These are phyloP conservation scores for Belgica antarctica DNA, from an alignment of 2,888 invertebrate species.

Conservation along the genomic window DNA sequence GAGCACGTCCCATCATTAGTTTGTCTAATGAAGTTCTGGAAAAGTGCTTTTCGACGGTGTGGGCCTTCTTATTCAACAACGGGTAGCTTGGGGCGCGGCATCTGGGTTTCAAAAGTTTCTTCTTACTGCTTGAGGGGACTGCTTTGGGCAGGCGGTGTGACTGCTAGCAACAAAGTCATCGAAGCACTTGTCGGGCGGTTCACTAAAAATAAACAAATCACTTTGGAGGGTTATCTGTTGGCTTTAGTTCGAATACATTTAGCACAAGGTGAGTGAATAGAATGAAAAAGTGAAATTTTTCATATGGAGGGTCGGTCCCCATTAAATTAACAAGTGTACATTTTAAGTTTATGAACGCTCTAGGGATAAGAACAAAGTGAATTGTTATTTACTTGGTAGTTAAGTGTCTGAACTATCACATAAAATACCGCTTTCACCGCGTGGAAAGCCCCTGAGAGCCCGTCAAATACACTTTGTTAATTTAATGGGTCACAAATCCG, in stretches of 20 bases:
- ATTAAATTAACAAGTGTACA: too few species aligned
- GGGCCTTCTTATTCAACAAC: slow-evolving; percentile 45
- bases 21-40: slow-evolving; percentile 66
- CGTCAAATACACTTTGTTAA: too few species aligned
- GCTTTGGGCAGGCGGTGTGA: slow-evolving; percentile 68
- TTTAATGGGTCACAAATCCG: too few species aligned
- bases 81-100: slow-evolving; percentile 46
- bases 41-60: slow-evolving; percentile 49
- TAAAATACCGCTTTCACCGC: too few species aligned
- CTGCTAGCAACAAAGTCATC: slow-evolving; percentile 72
- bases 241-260: slow-evolving; percentile 64
- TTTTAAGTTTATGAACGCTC: too few species aligned
- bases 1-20: slow-evolving; percentile 63
- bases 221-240: slow-evolving; percentile 64
- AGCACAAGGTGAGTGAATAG: slow-evolving; percentile 60
- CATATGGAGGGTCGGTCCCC: too few species aligned
- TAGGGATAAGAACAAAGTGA: too few species aligned
- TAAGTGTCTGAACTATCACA: too few species aligned
- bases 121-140: slow-evolving; percentile 65
- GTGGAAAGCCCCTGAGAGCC: too few species aligned
- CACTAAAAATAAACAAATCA: slow-evolving; percentile 55
- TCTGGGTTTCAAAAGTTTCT: slow-evolving; percentile 59
- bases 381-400: too few species aligned
- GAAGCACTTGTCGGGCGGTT: slow-evolving; percentile 68
- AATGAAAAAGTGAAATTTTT: too few species aligned